phyloP scores from a whole-genome alignment of 2,113 vertebrate species.

The Carassius carassius region DNA sequence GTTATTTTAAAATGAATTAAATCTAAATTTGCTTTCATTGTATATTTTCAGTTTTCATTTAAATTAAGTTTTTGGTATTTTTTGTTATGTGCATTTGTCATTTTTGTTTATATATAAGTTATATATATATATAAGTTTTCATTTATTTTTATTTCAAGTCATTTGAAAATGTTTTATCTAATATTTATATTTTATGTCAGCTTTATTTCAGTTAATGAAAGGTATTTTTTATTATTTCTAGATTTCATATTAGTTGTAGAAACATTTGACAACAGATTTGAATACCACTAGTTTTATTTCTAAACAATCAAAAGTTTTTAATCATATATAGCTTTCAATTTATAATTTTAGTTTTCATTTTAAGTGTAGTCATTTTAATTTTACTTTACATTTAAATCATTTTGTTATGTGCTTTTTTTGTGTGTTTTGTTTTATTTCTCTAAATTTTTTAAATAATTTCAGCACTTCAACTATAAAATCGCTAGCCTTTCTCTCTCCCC shows the following conservation, averaged over 20 bases:
- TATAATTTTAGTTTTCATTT: neutral
- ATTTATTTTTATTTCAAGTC: too few relatives aligned
- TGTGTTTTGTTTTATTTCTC: neutral
- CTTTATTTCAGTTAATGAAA: neutral
- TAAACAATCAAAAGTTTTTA: too few relatives aligned
- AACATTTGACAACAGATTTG: neutral
- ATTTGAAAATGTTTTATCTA: too few relatives aligned
- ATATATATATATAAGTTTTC: too few relatives aligned
- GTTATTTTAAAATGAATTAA: too few relatives aligned
- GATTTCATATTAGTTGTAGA: neutral
- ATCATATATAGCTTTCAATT: too few relatives aligned
- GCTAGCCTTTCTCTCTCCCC: neutral
- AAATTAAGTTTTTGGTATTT: too few relatives aligned
- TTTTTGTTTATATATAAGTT: too few relatives aligned
- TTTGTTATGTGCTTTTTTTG: neutral
- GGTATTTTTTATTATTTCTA: neutral
- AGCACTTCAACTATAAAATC: neutral
- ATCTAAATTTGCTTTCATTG: too few relatives aligned
- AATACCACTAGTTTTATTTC: neutral
- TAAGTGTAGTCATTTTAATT: neutral
- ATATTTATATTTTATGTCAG: neutral
- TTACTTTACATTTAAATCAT: neutral
- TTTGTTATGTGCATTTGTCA: too few relatives aligned
- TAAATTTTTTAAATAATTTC: neutral
- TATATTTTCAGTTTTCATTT: too few relatives aligned